Base-by-base conservation (phyloP, 2,113 vertebrate genomes). In the Erpornis zantholeuca region DNA sequence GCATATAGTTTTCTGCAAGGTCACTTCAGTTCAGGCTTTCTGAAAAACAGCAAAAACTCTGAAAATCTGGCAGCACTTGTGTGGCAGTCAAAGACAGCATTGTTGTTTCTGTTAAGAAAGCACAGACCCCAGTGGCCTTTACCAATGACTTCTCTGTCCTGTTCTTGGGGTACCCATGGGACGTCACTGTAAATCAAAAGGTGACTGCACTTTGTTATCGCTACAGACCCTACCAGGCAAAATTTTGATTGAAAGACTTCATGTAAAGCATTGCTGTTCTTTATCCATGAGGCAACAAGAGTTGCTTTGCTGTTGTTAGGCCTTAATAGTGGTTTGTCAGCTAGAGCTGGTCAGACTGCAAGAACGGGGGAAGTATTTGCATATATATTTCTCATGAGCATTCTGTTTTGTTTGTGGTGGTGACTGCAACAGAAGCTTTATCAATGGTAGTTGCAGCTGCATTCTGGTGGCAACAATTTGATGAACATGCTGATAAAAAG, bases 11-110 rank as follows among this genome's bases (percentile, higher is more conserved):
- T 92, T 95, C 73, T 90, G 54, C 42, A 76, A 79, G 87, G 84
- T 92, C 63, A 91, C 87, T 92, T 92, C 2, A 7, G 86, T 85
- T 92, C 89, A 91, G 71, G 38, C 50, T 95, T 80, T 91, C 78
- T 91, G 47, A 82, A 94, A 84, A 87, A 33, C 54, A 86, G 38
- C 40, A 56, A 92, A 86, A 86, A 10, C 40, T 59, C 85, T 82
- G 17, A 6, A 92, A 84, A 27, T 69, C 65, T 87, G 73, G 78
- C 73, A 90, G 42, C 59, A 60, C 50, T 89, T 82, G 33, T 31
- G 10, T 50, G 66, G 82, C 66, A 82, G 35, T 89, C 81, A 96
- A 96, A 96, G 91, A 47, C 66, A 64, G 40, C 20, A 36, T 80
- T 96, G 89, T 89, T 90, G 5, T 27, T 90, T 80, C 84, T 76